Conservation (phyloP, 2,113 vertebrate genomes). For the Phrynocephalus versicolor region DNA sequence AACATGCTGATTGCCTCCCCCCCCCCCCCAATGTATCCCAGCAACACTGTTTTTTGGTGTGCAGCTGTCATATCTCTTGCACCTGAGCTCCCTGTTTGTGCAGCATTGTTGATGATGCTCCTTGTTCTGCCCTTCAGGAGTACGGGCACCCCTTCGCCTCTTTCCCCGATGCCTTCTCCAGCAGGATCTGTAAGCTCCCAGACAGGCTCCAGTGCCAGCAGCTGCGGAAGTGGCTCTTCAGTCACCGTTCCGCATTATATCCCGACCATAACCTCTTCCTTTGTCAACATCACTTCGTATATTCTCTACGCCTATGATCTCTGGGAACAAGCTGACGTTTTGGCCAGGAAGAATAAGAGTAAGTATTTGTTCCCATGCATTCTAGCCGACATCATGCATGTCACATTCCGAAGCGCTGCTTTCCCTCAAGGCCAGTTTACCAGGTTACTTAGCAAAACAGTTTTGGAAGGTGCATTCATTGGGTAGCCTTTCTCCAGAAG, state of each 20-base stretch:
- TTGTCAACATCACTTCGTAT: constrained; percentile 89
- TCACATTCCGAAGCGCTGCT: background rate
- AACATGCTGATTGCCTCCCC: background rate
- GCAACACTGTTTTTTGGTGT: too few species aligned
- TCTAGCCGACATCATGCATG: background rate
- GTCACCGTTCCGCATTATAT: constrained; percentile 80
- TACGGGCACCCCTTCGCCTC: constrained; percentile 79
- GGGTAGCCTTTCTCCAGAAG: background rate
- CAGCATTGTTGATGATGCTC: background rate
- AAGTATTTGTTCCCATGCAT: constrained; percentile 38
- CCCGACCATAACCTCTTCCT: constrained; percentile 84
- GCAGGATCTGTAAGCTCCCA: constrained; percentile 75
- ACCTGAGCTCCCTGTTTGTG: background rate
- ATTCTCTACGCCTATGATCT: constrained; percentile 85
- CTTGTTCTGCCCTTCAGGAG: constrained; percentile 69
- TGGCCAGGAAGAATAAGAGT: constrained; percentile 85
- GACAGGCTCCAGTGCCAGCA: constrained; percentile 67
- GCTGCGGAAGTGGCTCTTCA: constrained; percentile 55
- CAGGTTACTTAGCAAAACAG: background rate
- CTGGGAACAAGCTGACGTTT: constrained; percentile 90
- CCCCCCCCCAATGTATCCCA: background rate
- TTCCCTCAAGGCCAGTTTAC: background rate
- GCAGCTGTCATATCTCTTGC: background rate
- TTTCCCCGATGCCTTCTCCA: constrained; percentile 81
- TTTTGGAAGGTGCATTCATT: background rate